phyloP scores from a whole-genome alignment of 2,113 vertebrate genomes.

The Zosterops hypoxanthus region DNA sequence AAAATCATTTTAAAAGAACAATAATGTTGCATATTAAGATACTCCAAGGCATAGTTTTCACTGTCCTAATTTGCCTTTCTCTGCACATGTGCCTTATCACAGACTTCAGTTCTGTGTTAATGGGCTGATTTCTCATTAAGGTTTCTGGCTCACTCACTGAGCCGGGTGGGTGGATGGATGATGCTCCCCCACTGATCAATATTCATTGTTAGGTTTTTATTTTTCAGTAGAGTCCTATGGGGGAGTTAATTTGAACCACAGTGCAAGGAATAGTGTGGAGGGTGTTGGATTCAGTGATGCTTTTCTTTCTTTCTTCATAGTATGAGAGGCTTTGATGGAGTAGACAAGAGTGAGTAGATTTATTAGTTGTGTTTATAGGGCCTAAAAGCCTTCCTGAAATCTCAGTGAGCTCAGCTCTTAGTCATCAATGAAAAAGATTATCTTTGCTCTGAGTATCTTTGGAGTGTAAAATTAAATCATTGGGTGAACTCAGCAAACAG shows the following conservation, averaged over 20 bases:
- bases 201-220: neutral
- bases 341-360: neutral
- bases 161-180: neutral
- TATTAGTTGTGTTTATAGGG: neutral
- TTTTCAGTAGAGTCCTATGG: neutral
- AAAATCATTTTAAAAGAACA: neutral
- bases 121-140: neutral
- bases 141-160: neutral
- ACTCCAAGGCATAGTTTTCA: conserved; percentile 1
- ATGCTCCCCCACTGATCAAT: neutral
- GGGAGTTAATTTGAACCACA: neutral
- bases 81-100: neutral
- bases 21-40: neutral
- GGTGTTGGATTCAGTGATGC: neutral
- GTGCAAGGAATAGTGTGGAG: neutral
- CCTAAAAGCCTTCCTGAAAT: neutral
- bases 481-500: neutral
- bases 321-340: neutral
- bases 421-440: neutral
- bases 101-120: neutral
- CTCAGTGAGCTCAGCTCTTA: neutral
- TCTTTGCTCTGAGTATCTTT: neutral
- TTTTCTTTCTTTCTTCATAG: neutral
- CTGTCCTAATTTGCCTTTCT: neutral
- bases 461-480: neutral